A percentile compares a stretch with the other conserved stretches of the same genome.
phyloP scores from a whole-genome alignment of 1,140 invertebrate species.

The Zaprionus gabonicus region DNA sequence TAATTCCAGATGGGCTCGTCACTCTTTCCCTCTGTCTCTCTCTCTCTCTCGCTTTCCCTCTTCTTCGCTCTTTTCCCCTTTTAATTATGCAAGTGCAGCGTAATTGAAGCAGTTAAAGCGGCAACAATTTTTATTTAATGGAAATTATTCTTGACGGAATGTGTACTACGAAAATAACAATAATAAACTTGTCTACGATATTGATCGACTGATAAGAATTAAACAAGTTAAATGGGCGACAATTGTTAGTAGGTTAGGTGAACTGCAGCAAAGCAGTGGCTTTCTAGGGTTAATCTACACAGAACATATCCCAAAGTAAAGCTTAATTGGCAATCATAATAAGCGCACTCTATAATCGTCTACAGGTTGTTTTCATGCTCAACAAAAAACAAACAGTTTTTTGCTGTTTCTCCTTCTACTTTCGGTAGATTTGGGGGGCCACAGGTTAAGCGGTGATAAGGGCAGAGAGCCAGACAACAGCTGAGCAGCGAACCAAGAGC shows the following conservation, averaged over 20 bases:
- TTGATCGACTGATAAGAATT: constrained; percentile 1
- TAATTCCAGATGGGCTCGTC: neutral
- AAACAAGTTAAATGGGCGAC: neutral
- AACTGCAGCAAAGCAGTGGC: neutral
- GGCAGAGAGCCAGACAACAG: constrained; percentile 19
- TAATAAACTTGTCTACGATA: constrained; percentile 5
- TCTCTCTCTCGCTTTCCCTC: neutral
- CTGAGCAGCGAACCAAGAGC: constrained; percentile 12
- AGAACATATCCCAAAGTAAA: neutral
- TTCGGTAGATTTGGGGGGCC: constrained; percentile 17
- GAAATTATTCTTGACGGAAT: neutral
- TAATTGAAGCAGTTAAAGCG: neutral
- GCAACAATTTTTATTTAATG: constrained; percentile 1
- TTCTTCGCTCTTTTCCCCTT: neutral
- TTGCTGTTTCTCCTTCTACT: neutral
- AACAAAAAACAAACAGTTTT: neutral
- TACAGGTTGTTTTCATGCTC: neutral
- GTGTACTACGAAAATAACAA: neutral
- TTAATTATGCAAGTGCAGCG: constrained; percentile 3
- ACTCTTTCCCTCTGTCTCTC: neutral
- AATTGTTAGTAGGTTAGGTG: neutral
- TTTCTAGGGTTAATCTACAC: neutral
- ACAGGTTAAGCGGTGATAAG: constrained; percentile 35
- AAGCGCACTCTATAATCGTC: neutral
- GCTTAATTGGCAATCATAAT: neutral